A percentile compares a stretch with the other conserved stretches of the same genome.
Conservation (phyloP, 2,888 invertebrate species). For the Trissolcus japonicus region DNA sequence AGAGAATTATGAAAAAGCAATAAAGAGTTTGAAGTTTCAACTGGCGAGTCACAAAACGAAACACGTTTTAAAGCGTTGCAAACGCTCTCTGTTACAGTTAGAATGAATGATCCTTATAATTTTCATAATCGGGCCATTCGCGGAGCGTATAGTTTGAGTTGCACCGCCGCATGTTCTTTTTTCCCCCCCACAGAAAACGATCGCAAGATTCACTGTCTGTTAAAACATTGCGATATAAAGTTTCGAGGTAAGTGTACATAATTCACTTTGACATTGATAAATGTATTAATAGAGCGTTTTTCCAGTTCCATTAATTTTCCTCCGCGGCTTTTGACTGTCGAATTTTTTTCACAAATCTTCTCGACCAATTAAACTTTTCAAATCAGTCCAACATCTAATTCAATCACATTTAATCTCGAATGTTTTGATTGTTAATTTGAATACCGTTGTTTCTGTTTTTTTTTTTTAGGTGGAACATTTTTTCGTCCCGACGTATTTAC, state of each 20-base stretch:
- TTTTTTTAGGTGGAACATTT: neutral
- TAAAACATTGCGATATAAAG: conserved; percentile 32
- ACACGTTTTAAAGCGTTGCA: conserved; percentile 46
- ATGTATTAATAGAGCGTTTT: conserved; percentile 31
- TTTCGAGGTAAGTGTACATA: conserved; percentile 25
- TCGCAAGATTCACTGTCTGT: conserved; percentile 35
- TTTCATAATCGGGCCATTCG: conserved; percentile 46
- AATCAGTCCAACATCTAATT: no score
- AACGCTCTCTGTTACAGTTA: conserved; percentile 38
- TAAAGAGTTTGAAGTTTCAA: conserved; percentile 31
- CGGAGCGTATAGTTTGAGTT: conserved; percentile 14
- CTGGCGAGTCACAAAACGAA: conserved; percentile 29
- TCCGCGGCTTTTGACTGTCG: neutral
- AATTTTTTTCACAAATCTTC: no score
- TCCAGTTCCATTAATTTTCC: conserved; percentile 38
- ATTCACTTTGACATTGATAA: conserved; percentile 47
- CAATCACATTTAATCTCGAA: no score
- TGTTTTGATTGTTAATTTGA: neutral
- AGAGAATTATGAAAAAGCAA: conserved; percentile 16
- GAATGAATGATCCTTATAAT: conserved; percentile 55
- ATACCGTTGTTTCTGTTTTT: neutral
- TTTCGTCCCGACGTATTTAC: conserved; percentile 19
- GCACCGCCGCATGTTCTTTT: conserved; percentile 7
- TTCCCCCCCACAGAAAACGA: conserved; percentile 14
- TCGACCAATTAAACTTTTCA: no score